Evolutionary conservation across 2,797 vertebrate genomes (phyloP).

Genomic region (Chaunax sp.): DNA sequence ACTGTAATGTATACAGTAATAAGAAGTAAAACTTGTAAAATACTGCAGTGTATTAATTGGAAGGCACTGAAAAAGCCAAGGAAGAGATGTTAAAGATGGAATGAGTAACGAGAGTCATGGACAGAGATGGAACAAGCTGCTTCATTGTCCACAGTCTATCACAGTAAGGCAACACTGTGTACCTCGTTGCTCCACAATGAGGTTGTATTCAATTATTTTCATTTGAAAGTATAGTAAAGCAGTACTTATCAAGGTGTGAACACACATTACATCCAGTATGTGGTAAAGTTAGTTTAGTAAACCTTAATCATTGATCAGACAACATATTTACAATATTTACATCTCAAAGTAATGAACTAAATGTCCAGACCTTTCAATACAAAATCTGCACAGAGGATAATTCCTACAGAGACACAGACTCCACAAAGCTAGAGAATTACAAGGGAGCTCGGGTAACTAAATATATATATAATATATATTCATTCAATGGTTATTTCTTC

Average conservation of each 20-base stretch:
- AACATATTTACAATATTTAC: constrained; percentile 61
- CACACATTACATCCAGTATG: constrained; percentile 24
- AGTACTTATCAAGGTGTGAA: background rate
- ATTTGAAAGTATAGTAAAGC: constrained; percentile 29
- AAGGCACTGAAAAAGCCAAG: constrained; percentile 65
- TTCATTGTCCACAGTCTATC: constrained; percentile 30
- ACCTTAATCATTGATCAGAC: background rate
- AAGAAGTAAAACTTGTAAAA: background rate
- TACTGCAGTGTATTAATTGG: constrained; percentile 30
- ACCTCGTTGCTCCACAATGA: constrained; percentile 12
- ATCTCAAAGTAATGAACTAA: constrained; percentile 37
- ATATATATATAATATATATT: constrained; percentile 39
- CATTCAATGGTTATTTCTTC: constrained; percentile 14
- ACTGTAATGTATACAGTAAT: constrained; percentile 23
- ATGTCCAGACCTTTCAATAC: background rate
- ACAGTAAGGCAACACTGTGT: constrained; percentile 32
- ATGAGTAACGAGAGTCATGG: constrained; percentile 16
- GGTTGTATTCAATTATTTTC: constrained; percentile 20
- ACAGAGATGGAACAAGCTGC: constrained; percentile 24
- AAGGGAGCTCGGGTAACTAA: constrained; percentile 23
- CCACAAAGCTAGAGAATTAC: constrained; percentile 5
- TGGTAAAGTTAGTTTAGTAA: constrained; percentile 1
- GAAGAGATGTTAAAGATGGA: constrained; percentile 20
- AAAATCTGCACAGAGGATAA: constrained; percentile 3
- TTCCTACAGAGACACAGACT: constrained; percentile 1